phyloP scores from a whole-genome alignment of 1,140 invertebrate species.

The Fragariocoptes setiger region DNA sequence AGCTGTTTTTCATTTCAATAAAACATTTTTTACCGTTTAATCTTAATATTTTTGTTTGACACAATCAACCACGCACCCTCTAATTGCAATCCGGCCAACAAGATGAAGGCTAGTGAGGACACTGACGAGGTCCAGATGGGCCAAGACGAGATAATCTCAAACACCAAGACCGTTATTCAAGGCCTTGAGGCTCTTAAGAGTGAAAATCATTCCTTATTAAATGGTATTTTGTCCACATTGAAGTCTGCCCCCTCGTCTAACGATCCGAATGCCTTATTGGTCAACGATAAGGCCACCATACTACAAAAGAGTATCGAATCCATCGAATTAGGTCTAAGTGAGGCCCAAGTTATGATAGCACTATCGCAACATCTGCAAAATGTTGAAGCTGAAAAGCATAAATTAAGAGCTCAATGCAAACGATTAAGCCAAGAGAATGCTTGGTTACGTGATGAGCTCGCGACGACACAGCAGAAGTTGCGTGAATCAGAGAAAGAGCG shows the following conservation, averaged over 20 bases:
- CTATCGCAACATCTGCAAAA: slow-evolving; percentile 76
- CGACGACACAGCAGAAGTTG: slow-evolving; percentile 80
- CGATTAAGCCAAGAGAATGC: slow-evolving; percentile 55
- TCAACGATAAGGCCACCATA: slow-evolving; percentile 49
- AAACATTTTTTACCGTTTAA: too few relatives aligned
- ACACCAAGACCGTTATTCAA: slow-evolving; percentile 76
- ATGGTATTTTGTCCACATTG: slow-evolving; percentile 32
- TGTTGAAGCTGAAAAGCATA: slow-evolving; percentile 95
- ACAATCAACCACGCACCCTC: too few relatives aligned
- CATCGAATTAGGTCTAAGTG: slow-evolving; percentile 76
- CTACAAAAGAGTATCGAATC: slow-evolving; percentile 77
- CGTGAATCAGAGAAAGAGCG: slow-evolving; percentile 68
- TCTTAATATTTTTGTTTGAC: too few relatives aligned
- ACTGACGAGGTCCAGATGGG: too few relatives aligned
- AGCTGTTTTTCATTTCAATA: too few relatives aligned
- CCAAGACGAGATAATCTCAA: slow-evolving; percentile 87
- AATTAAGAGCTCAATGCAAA: slow-evolving; percentile 77
- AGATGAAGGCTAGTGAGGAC: too few relatives aligned
- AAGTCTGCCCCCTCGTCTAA: slow-evolving; percentile 20
- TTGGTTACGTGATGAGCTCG: slow-evolving; percentile 88
- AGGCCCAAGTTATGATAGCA: slow-evolving; percentile 90
- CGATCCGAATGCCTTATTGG: slow-evolving; percentile 25
- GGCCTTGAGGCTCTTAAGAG: slow-evolving; percentile 64
- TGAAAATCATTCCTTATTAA: slow-evolving; percentile 65
- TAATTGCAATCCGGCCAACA: too few relatives aligned